These are phyloP conservation scores for Paracentrotus lividus DNA, from an alignment of 53 echinoderm and acorn worm species.

Conservation along the genomic window DNA sequence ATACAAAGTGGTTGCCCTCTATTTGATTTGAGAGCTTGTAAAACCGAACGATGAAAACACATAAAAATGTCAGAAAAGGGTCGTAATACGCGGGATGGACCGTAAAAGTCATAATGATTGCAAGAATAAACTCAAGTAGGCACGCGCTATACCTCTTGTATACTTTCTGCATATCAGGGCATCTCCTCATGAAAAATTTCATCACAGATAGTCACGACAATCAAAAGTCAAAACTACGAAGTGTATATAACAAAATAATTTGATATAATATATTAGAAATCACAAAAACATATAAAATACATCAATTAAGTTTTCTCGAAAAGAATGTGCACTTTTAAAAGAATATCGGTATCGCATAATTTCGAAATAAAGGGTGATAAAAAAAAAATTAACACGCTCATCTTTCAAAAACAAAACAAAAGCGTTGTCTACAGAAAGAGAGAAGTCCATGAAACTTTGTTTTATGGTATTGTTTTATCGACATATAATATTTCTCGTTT, in stretches of 20 bases:
- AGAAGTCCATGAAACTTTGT: too few species aligned
- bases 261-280: too few species aligned
- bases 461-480: too few species aligned
- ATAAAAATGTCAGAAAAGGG: slow-evolving; percentile 60
- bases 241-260: too few species aligned
- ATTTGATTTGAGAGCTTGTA: slow-evolving; percentile 41
- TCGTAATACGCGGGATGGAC: slow-evolving; percentile 43
- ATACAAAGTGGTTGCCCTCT: slow-evolving; percentile 23
- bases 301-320: too few species aligned
- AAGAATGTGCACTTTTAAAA: too few species aligned
- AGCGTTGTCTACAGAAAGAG: too few species aligned
- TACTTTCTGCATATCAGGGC: neutral
- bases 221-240: neutral
- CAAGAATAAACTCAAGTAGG: slow-evolving; percentile 38
- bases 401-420: too few species aligned
- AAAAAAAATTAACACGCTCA: too few species aligned
- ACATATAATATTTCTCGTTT: neutral
- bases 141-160: neutral
- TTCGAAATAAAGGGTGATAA: too few species aligned
- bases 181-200: neutral
- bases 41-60: slow-evolving; percentile 38
- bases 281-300: too few species aligned
- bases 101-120: slow-evolving; percentile 56
- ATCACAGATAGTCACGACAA: neutral
- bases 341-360: too few species aligned